Conservation (phyloP, 2,797 vertebrate species). For the Lepilemur septentrionalis region DNA sequence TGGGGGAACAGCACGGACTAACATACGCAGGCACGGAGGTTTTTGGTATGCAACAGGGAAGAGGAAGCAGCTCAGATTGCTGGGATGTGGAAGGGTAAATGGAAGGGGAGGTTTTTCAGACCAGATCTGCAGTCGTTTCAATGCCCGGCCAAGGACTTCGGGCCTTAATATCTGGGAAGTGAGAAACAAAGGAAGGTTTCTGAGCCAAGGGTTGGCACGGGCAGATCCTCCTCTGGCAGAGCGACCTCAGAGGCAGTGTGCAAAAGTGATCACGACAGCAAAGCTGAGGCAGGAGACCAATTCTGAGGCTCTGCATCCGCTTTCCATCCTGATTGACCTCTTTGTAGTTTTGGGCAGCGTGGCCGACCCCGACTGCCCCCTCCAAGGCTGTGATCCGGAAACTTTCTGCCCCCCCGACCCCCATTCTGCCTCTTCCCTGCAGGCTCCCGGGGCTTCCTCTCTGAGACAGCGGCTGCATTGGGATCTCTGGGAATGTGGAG, state of each 20-base stretch:
- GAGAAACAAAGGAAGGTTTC: background rate
- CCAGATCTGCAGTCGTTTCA: background rate
- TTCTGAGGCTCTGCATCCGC: background rate
- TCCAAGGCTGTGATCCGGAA: background rate
- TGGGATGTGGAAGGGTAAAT: background rate
- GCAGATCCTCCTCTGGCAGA: background rate
- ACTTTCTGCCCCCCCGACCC: background rate
- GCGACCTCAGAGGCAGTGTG: background rate
- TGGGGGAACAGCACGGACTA: background rate
- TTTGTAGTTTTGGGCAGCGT: background rate
- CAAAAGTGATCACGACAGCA: background rate
- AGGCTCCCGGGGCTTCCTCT: background rate
- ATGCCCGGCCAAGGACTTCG: background rate
- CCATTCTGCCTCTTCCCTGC: background rate
- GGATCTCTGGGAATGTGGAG: background rate
- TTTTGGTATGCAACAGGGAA: background rate
- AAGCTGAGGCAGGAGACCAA: background rate
- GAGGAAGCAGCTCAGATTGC: background rate
- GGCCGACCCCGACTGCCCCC: background rate
- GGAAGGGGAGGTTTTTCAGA: background rate
- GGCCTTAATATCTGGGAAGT: background rate
- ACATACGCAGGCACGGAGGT: fast-evolving
- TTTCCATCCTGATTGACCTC: background rate
- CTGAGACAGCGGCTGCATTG: background rate
- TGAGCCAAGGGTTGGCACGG: background rate